These are phyloP conservation scores for Cephus nigrinus DNA, from an alignment of 2,888 invertebrate genomes.

Conservation along the genomic window DNA sequence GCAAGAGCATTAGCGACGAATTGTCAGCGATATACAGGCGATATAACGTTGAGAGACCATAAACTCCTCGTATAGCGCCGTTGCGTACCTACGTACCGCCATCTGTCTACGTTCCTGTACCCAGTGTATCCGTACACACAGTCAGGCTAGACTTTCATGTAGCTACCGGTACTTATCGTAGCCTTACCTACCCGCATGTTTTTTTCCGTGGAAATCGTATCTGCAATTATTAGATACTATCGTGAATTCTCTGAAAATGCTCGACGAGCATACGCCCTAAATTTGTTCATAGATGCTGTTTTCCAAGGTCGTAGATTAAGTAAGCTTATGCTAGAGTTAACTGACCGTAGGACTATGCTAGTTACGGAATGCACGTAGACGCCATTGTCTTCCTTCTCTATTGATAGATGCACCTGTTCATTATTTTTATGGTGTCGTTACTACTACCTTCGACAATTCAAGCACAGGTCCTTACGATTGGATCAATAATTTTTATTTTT, in stretches of 20 bases:
- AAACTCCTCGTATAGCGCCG: slow-evolving; percentile 59
- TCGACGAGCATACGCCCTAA: no score
- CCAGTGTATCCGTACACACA: neutral
- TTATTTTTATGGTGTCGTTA: slow-evolving; percentile 25
- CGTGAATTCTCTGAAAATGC: neutral
- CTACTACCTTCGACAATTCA: neutral
- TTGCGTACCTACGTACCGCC: slow-evolving; percentile 43
- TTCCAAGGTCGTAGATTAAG: neutral
- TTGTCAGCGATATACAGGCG: slow-evolving; percentile 61
- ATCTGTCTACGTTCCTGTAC: neutral
- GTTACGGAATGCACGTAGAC: neutral
- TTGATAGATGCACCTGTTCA: slow-evolving; percentile 10
- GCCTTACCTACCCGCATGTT: neutral
- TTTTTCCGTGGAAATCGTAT: neutral
- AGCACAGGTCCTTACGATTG: neutral
- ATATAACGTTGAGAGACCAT: slow-evolving; percentile 62
- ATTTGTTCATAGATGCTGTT: neutral
- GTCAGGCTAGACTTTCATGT: neutral
- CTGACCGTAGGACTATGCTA: neutral
- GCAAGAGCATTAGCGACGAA: slow-evolving; percentile 60
- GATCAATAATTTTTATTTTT: neutral
- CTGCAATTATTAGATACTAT: neutral
- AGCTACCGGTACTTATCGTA: neutral
- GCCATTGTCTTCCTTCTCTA: neutral
- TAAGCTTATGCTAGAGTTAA: neutral